A percentile compares a stretch with the other conserved stretches of the same genome.
These are phyloP conservation scores for Apodemus sylvaticus DNA, from an alignment of 2,113 vertebrate species.

Conservation along the genomic window DNA sequence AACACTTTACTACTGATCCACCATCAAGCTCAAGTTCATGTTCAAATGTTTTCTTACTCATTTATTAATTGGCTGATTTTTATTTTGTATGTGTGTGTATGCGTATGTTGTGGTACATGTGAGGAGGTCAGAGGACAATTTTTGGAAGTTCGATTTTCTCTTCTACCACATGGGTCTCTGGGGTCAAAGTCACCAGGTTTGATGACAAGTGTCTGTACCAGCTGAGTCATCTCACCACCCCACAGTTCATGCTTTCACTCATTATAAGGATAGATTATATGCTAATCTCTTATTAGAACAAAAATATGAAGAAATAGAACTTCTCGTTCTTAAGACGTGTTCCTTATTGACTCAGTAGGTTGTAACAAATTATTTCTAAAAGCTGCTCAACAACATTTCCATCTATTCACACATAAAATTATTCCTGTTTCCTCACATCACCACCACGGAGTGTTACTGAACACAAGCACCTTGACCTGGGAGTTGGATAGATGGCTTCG, in stretches of 20 bases:
- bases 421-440: neutral
- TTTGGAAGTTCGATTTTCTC: neutral
- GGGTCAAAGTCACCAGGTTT: neutral
- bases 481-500: neutral
- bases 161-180: neutral
- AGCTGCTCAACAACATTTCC: neutral
- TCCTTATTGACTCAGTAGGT: neutral
- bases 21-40: neutral
- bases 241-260: neutral
- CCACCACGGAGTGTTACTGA: neutral
- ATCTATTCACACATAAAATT: neutral
- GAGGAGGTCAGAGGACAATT: neutral
- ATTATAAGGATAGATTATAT: neutral
- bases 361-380: neutral
- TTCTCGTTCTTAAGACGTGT: neutral
- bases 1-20: neutral
- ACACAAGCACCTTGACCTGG: neutral
- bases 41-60: neutral
- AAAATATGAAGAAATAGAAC: neutral
- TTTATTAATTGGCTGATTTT: neutral
- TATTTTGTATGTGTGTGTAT: neutral
- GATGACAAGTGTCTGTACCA: neutral
- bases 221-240: neutral
- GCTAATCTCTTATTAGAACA: neutral
- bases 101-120: neutral